Conservation (phyloP, 2,797 vertebrate genomes). For the Crypturellus tataupa region DNA sequence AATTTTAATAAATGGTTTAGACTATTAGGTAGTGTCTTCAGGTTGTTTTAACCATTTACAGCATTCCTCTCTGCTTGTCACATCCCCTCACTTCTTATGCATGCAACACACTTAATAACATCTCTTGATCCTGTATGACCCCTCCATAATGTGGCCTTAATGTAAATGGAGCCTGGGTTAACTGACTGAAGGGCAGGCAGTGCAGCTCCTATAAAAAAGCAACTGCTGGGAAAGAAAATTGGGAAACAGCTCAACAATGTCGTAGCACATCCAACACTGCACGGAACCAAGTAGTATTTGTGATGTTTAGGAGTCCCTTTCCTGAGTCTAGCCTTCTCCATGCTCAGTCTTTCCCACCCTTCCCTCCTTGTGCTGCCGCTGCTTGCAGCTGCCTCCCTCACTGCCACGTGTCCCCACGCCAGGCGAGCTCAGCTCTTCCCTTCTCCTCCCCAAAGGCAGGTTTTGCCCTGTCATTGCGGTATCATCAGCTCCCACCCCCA, state of each 20-base stretch:
- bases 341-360: not conserved
- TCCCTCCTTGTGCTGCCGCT: not conserved
- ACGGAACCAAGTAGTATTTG: conserved; percentile 46
- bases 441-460: not conserved
- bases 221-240: conserved; percentile 42
- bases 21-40: conserved; percentile 22
- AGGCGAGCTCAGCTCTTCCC: not conserved
- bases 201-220: conserved; percentile 46
- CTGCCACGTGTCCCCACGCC: not conserved
- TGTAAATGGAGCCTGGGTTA: conserved; percentile 35
- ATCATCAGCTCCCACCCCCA: not conserved
- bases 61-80: not conserved
- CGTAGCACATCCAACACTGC: conserved; percentile 14
- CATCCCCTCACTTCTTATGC: not conserved
- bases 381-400: not conserved
- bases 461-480: not conserved
- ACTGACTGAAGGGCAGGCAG: conserved; percentile 53
- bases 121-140: conserved; percentile 23
- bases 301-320: not conserved
- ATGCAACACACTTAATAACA: not conserved
- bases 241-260: conserved; percentile 62
- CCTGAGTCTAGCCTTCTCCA: not conserved
- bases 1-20: conserved; percentile 55
- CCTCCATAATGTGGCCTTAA: not conserved
- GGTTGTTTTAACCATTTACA: conserved; percentile 46